Evolutionary conservation across 2,888 invertebrate species (phyloP).

Genomic region (Fissipunctia ypsillon): DNA sequence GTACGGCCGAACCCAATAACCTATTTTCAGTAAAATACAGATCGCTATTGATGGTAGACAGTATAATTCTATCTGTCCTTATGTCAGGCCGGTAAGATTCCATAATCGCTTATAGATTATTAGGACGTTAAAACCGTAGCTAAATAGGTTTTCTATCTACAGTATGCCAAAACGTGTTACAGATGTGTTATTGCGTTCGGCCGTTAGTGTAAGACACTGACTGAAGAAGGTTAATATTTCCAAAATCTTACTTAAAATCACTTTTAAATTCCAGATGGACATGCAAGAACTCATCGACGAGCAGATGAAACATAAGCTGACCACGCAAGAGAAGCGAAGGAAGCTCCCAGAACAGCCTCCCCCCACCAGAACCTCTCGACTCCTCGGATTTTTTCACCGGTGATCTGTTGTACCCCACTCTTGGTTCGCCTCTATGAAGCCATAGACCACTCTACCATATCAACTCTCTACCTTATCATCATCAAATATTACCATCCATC

Average conservation of each 20-base stretch:
- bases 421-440: slow-evolving; percentile 76
- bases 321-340: slow-evolving; percentile 91
- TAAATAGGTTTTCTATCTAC: no score
- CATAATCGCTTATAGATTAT: no score
- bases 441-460: slow-evolving; percentile 79
- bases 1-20: no score
- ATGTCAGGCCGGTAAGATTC: no score
- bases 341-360: slow-evolving; percentile 84
- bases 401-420: slow-evolving; percentile 84
- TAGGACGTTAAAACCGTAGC: no score
- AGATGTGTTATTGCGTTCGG: no score
- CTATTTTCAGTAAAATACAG: no score
- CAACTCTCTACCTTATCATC: slow-evolving; percentile 77
- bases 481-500: slow-evolving; percentile 77
- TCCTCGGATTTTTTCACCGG: slow-evolving; percentile 90
- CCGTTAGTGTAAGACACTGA: not conserved
- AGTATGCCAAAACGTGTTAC: no score
- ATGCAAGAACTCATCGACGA: slow-evolving; percentile 98
- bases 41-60: no score
- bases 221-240: not conserved
- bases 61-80: no score
- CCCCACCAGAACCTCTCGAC: slow-evolving; percentile 81
- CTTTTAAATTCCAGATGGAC: slow-evolving; percentile 93
- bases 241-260: not conserved
- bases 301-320: slow-evolving; percentile 96